A percentile compares a stretch with the other conserved stretches of the same genome.
Conservation (phyloP, 2,888 invertebrate species). For the Tupiocoris notatus region DNA sequence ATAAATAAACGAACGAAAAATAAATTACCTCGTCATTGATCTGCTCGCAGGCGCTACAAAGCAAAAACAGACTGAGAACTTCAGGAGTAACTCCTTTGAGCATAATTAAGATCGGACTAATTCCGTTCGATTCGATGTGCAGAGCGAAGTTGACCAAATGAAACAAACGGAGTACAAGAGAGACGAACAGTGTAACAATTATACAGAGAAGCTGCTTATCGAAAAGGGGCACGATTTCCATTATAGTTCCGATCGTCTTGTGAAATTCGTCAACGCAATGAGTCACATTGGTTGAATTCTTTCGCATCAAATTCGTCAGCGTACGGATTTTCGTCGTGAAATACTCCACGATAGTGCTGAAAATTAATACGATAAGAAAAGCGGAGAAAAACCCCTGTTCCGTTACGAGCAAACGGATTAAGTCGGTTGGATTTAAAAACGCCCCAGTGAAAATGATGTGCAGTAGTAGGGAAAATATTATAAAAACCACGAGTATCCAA, state of each 20-base stretch:
- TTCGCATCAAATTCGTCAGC: not conserved
- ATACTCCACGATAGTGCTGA: not conserved
- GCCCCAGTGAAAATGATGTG: not conserved
- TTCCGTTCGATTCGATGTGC: not conserved
- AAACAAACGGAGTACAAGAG: not conserved
- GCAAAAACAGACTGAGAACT: not conserved
- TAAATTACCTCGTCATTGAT: conserved; percentile 6
- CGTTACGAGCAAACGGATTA: not conserved
- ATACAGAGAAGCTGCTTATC: not conserved
- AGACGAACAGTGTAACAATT: not conserved
- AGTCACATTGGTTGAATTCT: not conserved
- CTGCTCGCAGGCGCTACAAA: not conserved
- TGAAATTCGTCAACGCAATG: not conserved
- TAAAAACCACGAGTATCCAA: too few relatives aligned
- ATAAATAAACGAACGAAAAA: too few relatives aligned
- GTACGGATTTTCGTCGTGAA: not conserved
- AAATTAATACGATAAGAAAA: not conserved
- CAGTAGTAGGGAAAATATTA: not conserved
- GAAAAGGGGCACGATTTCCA: not conserved
- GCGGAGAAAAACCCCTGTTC: not conserved
- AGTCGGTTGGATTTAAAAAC: not conserved
- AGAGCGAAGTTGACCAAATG: not conserved
- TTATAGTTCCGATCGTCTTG: not conserved
- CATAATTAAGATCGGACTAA: not conserved
- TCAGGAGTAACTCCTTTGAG: not conserved